These are phyloP conservation scores for Nothoprocta pentlandii DNA, from an alignment of 2,113 vertebrate genomes.

Conservation along the genomic window DNA sequence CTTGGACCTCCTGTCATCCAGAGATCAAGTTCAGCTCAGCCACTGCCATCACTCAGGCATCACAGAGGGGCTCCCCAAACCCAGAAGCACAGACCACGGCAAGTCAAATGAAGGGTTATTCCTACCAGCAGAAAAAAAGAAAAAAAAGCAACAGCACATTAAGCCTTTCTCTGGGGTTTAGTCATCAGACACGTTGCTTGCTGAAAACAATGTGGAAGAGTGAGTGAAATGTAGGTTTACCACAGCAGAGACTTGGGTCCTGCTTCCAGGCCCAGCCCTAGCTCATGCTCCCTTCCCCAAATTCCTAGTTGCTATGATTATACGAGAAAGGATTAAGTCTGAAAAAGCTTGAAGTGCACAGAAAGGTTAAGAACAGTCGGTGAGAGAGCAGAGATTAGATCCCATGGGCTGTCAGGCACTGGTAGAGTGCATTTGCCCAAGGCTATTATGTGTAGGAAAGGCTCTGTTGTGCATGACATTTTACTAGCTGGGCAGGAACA, in stretches of 20 bases:
- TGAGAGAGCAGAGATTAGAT: conserved; percentile 66
- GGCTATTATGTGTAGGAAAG: conserved; percentile 65
- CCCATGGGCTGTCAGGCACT: conserved; percentile 66
- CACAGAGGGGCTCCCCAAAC: not conserved
- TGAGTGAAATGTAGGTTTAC: not conserved
- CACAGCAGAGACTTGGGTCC: not conserved
- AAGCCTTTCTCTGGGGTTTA: not conserved
- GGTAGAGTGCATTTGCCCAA: conserved; percentile 68
- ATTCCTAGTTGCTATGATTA: not conserved
- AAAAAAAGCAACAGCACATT: not conserved
- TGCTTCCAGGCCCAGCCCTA: not conserved
- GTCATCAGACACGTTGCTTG: not conserved
- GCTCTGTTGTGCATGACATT: conserved; percentile 65
- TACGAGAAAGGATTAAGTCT: conserved; percentile 25
- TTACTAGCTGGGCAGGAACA: conserved; percentile 59
- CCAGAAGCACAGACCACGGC: not conserved
- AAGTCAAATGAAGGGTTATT: not conserved
- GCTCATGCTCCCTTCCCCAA: not conserved
- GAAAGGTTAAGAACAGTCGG: conserved; percentile 50
- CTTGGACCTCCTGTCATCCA: not conserved
- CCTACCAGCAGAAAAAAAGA: not conserved
- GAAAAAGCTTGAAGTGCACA: conserved; percentile 55
- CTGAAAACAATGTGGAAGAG: not conserved
- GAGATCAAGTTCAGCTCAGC: not conserved
- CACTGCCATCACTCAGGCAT: not conserved